phyloP scores from a whole-genome alignment of 2,888 invertebrate genomes.

The Caenorhabditis imperialis region DNA sequence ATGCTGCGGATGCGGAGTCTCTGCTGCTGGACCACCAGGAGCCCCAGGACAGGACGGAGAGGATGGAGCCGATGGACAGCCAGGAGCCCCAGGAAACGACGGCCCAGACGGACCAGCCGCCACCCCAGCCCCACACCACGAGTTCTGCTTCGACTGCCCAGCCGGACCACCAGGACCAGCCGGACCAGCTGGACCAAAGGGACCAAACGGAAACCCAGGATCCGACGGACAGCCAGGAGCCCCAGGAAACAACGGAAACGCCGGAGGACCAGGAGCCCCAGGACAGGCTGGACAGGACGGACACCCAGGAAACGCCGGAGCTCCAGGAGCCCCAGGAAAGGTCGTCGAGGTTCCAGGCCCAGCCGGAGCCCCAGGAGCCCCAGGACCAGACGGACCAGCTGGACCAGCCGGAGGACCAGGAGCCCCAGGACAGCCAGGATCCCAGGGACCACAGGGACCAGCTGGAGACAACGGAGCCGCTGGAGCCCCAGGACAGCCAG shows the following conservation, averaged over 20 bases:
- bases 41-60: conserved; percentile 64
- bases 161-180: conserved; percentile 68
- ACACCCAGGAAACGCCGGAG: conserved; percentile 67
- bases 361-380: conserved; percentile 46
- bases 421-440: conserved; percentile 59
- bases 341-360: conserved; percentile 60
- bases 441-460: conserved; percentile 65
- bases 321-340: conserved; percentile 68
- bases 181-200: conserved; percentile 68
- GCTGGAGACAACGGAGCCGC: conserved; percentile 66
- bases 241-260: conserved; percentile 62
- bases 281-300: conserved; percentile 67
- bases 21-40: conserved; percentile 65
- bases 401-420: conserved; percentile 65
- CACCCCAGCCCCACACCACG: conserved; percentile 66
- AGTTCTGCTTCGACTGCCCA: conserved; percentile 70
- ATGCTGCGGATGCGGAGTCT: conserved; percentile 69
- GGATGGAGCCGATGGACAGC: conserved; percentile 66
- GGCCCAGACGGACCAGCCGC: conserved; percentile 72
- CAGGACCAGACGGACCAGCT: conserved; percentile 65
- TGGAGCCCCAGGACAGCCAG: conserved; percentile 67
- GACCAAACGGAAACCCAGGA: conserved; percentile 69
- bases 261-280: conserved; percentile 68
- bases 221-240: conserved; percentile 63
- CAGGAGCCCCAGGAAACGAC: conserved; percentile 68